A percentile compares a stretch with the other conserved stretches of the same genome.
Conservation (phyloP, 2,113 vertebrate genomes). For the Proterorhinus semilunaris region DNA sequence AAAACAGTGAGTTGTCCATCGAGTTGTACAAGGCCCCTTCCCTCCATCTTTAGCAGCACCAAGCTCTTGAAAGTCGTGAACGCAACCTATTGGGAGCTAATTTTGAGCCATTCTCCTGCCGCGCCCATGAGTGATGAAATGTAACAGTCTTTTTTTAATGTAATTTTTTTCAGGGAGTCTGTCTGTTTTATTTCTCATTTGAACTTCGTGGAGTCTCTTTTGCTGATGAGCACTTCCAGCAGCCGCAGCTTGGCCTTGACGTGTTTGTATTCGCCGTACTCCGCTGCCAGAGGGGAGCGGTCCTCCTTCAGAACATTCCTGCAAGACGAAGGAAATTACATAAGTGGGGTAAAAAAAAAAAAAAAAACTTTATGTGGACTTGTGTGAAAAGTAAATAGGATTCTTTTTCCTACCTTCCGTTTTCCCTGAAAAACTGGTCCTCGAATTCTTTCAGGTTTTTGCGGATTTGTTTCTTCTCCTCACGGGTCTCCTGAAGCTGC, state of each 20-base stretch:
- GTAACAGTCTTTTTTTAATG: slow-evolving; percentile 6
- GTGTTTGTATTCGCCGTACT: slow-evolving; percentile 96
- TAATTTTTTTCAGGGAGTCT: slow-evolving; percentile 1
- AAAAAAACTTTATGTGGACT: neutral
- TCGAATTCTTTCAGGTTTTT: slow-evolving; percentile 96
- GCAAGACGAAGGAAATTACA: slow-evolving; percentile 23
- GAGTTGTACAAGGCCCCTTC: too few relatives aligned
- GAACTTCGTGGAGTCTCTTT: slow-evolving; percentile 82
- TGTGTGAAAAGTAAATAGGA: neutral
- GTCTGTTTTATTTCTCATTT: slow-evolving; percentile 53
- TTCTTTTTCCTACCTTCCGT: slow-evolving; percentile 86
- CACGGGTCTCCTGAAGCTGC: slow-evolving; percentile 92
- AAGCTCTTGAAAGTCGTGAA: neutral
- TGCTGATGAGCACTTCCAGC: slow-evolving; percentile 96
- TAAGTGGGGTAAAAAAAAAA: neutral
- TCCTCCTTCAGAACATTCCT: slow-evolving; percentile 97
- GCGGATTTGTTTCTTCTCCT: slow-evolving; percentile 94
- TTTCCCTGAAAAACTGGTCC: slow-evolving; percentile 93
- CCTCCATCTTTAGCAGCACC: too few relatives aligned
- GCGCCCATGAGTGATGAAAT: neutral
- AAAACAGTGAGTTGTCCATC: too few relatives aligned
- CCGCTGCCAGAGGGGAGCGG: slow-evolving; percentile 87
- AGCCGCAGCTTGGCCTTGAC: slow-evolving; percentile 93
- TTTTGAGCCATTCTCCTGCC: neutral
- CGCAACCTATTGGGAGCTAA: neutral